Evolutionary conservation across 2,888 invertebrate species (phyloP).

Genomic region (Muscina levida): DNA sequence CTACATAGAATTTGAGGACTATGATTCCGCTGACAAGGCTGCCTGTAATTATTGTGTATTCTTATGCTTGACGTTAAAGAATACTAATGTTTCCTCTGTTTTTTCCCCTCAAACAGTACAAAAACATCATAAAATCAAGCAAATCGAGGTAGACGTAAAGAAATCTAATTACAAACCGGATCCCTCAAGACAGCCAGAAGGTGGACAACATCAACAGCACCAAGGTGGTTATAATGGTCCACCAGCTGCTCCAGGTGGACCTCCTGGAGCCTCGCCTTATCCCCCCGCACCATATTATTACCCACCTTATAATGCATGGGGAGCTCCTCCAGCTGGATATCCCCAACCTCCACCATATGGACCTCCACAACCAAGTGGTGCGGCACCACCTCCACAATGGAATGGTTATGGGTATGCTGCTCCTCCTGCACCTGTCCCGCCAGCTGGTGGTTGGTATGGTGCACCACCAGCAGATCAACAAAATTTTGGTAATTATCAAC

Average conservation of each 20-base stretch:
- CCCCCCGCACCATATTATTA: conserved; percentile 77
- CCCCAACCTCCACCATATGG: conserved; percentile 69
- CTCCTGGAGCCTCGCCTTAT: conserved; percentile 71
- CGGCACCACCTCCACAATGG: conserved; percentile 60
- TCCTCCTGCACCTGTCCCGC: conserved; percentile 65
- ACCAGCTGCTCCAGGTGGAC: conserved; percentile 45
- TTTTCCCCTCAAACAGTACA: conserved; percentile 69
- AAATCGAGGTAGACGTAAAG: conserved; percentile 74
- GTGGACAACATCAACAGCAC: too few relatives aligned
- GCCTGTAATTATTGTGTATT: conserved; percentile 70
- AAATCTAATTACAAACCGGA: conserved; percentile 75
- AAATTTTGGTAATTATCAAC: conserved; percentile 86
- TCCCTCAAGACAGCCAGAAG: conserved; percentile 60
- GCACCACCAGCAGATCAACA: conserved; percentile 67
- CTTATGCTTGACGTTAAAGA: conserved; percentile 48
- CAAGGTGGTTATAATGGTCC: conserved; percentile 54
- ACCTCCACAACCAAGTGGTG: conserved; percentile 68
- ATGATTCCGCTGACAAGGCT: conserved; percentile 74
- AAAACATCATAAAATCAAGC: conserved; percentile 74
- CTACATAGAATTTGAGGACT: conserved; percentile 76
- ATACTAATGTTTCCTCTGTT: conserved; percentile 66
- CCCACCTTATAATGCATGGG: conserved; percentile 70
- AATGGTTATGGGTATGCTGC: conserved; percentile 64
- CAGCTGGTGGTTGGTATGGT: conserved; percentile 67
- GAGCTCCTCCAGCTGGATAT: conserved; percentile 69